A percentile compares a stretch with the other conserved stretches of the same genome.
These are phyloP conservation scores for Ditylenchus weischeri DNA, from an alignment of 2,888 invertebrate genomes.

Conservation along the genomic window DNA sequence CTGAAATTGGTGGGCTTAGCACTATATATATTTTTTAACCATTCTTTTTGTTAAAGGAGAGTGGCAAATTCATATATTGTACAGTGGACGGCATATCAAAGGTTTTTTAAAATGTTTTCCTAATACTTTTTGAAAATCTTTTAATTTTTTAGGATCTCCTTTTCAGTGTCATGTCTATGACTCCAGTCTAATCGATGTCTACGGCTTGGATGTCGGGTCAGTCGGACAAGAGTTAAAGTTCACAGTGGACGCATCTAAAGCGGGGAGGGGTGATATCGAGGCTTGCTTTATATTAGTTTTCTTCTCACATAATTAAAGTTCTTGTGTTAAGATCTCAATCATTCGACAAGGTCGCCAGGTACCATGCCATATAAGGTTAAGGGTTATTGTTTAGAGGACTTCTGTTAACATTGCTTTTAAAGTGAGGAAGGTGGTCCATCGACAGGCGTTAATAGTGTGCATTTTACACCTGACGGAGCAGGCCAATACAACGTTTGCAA, in stretches of 20 bases:
- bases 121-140: not conserved
- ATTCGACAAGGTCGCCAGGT: constrained; percentile 59
- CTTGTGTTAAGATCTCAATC: constrained; percentile 48
- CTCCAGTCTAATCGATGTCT: constrained; percentile 58
- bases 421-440: constrained; percentile 1
- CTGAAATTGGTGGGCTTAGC: constrained; percentile 75
- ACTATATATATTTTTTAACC: not conserved
- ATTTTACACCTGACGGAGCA: constrained; percentile 65
- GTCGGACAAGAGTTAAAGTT: constrained; percentile 59
- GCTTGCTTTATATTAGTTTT: constrained; percentile 29
- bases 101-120: not conserved
- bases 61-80: constrained; percentile 92
- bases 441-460: constrained; percentile 63
- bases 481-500: constrained; percentile 76
- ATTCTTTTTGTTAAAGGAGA: constrained; percentile 64
- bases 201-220: constrained; percentile 60
- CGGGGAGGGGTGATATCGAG: constrained; percentile 52
- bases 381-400: constrained; percentile 52
- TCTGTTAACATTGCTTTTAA: not conserved
- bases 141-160: constrained; percentile 72
- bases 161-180: constrained; percentile 76
- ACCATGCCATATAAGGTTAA: constrained; percentile 66
- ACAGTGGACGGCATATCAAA: constrained; percentile 89
- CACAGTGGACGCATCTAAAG: constrained; percentile 52
- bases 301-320: not conserved